phyloP scores from a whole-genome alignment of 1,140 invertebrate species.

The Melitaea cinxia region DNA sequence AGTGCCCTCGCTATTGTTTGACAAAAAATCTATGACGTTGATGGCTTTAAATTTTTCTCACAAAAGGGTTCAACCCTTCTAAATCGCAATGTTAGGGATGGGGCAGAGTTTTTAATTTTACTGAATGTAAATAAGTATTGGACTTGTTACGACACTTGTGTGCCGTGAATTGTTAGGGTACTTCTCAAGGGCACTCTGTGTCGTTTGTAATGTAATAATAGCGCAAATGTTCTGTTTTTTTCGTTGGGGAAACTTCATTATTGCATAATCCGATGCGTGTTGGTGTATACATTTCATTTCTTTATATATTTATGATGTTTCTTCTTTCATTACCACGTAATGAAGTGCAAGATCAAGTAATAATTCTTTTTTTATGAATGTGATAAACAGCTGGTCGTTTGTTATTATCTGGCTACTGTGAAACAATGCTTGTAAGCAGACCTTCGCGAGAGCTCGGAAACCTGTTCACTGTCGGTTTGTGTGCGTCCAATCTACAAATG shows the following conservation, averaged over 20 bases:
- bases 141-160: constrained; percentile 79
- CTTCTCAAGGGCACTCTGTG: constrained; percentile 75
- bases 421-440: constrained; percentile 39
- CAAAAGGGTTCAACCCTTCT: constrained; percentile 77
- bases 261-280: constrained; percentile 42
- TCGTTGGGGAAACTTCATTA: constrained; percentile 52
- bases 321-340: constrained; percentile 19
- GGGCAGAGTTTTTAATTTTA: constrained; percentile 75
- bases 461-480: constrained; percentile 34
- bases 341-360: constrained; percentile 17
- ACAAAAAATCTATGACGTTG: constrained; percentile 62
- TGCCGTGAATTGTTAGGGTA: constrained; percentile 67
- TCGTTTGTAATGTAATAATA: constrained; percentile 78
- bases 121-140: constrained; percentile 80
- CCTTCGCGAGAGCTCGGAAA: constrained; percentile 31
- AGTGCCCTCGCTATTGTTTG: constrained; percentile 59
- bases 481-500: constrained; percentile 37
- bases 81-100: constrained; percentile 69
- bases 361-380: constrained; percentile 17
- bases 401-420: constrained; percentile 40
- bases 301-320: constrained; percentile 6
- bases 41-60: constrained; percentile 66
- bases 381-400: constrained; percentile 38
- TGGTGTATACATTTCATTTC: constrained; percentile 23
- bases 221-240: constrained; percentile 64